phyloP scores from a whole-genome alignment of 2,888 invertebrate genomes.

The Dermolepida albohirtum region DNA sequence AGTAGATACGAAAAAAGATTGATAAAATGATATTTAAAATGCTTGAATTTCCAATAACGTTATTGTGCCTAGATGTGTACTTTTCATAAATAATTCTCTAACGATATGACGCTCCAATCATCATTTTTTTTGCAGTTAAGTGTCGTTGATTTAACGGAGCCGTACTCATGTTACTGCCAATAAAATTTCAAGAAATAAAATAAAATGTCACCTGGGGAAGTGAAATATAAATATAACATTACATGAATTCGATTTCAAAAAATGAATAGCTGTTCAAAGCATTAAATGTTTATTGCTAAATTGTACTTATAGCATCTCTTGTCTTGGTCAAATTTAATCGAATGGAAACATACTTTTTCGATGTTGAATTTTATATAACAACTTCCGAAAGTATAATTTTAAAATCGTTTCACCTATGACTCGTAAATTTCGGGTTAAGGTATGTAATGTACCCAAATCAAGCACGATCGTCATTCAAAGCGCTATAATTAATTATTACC shows the following conservation, averaged over 20 bases:
- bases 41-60: not conserved
- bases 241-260: not conserved
- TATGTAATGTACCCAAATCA: too few species aligned
- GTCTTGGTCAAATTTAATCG: too few species aligned
- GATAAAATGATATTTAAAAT: conserved; percentile 15
- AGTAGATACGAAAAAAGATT: too few species aligned
- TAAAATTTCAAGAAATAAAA: conserved; percentile 1
- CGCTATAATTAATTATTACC: not conserved
- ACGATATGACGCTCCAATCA: not conserved
- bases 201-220: not conserved
- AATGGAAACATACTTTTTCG: too few species aligned
- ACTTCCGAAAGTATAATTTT: too few species aligned
- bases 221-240: conserved; percentile 3
- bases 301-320: too few species aligned
- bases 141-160: not conserved
- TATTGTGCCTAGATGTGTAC: not conserved
- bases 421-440: too few species aligned
- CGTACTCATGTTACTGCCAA: conserved; percentile 1
- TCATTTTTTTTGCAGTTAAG: not conserved
- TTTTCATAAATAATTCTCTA: not conserved
- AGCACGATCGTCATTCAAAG: too few species aligned
- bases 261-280: too few species aligned
- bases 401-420: too few species aligned
- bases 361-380: too few species aligned
- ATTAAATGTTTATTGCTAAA: too few species aligned